Percentiles rank a stretch among this genome's conserved stretches.
Evolutionary conservation across 1,140 invertebrate species (phyloP).

Genomic region (Hirudo medicinalis): DNA sequence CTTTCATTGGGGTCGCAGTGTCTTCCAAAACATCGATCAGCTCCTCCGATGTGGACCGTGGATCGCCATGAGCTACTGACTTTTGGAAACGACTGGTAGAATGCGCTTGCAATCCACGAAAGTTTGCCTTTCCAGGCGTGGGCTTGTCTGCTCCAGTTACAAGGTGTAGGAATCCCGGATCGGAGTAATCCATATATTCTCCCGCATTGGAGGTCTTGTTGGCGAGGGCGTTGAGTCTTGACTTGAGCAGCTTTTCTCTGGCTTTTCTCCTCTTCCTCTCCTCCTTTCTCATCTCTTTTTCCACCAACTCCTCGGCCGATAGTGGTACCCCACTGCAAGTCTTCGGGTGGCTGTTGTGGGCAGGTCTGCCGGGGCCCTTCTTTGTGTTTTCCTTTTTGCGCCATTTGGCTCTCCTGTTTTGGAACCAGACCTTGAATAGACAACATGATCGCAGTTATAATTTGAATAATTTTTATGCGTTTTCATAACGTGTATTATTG

Average conservation of each 20-base stretch:
- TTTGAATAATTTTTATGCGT: too few species aligned
- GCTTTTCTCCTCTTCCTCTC: constrained; percentile 5
- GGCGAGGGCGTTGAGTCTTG: too few species aligned
- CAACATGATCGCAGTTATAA: too few species aligned
- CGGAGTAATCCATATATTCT: not conserved
- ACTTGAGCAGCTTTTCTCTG: not conserved
- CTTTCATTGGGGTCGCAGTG: too few species aligned
- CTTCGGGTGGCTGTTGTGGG: constrained; percentile 93
- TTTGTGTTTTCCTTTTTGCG: constrained; percentile 97
- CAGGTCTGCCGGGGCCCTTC: constrained; percentile 90
- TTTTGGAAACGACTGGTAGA: not conserved
- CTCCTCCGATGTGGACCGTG: too few species aligned
- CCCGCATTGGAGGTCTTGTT: too few species aligned
- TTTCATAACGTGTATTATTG: too few species aligned
- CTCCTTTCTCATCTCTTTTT: not conserved
- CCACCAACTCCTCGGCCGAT: constrained; percentile 68
- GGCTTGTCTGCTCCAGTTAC: not conserved
- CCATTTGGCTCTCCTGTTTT: constrained; percentile 97
- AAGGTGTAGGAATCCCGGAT: not conserved
- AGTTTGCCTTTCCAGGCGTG: not conserved
- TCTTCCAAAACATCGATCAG: too few species aligned
- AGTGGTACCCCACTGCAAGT: constrained; percentile 95
- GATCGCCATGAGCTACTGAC: too few species aligned
- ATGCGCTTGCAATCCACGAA: not conserved
- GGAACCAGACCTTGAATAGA: constrained; percentile 82